Conservation (phyloP, 2,888 invertebrate species). For the Nephrotoma guestfalica region DNA sequence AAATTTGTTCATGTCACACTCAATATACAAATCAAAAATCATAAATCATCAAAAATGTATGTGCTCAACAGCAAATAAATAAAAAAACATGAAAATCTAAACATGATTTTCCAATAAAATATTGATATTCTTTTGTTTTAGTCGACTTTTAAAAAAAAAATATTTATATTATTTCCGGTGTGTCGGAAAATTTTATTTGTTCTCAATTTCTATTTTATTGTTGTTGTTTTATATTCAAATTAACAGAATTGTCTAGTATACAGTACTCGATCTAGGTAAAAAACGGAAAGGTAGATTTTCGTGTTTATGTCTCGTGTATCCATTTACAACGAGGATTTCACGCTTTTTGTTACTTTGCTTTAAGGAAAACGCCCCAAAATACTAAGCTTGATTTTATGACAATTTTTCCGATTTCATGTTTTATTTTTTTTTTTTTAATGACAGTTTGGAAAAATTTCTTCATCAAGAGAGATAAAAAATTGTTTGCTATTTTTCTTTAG, state of each 20-base stretch:
- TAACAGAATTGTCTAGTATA: background rate
- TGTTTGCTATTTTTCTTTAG: background rate
- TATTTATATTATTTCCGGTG: background rate
- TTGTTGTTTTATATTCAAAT: background rate
- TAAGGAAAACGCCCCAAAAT: background rate
- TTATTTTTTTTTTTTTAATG: background rate
- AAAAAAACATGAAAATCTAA: background rate
- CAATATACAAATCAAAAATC: background rate
- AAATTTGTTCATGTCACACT: background rate
- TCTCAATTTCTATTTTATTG: background rate
- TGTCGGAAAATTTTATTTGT: background rate
- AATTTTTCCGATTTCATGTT: background rate
- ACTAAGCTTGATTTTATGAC: background rate
- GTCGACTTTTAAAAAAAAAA: background rate
- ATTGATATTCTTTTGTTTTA: background rate
- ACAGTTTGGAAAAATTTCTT: background rate
- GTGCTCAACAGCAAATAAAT: background rate
- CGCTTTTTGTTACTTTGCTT: background rate
- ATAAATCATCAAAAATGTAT: background rate
- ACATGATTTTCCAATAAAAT: background rate
- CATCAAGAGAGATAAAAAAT: background rate
- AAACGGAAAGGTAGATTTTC: background rate
- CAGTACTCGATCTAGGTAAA: background rate
- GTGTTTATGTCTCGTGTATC: background rate
- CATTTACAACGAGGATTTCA: background rate